These are phyloP conservation scores for Hipposideros armiger DNA, from an alignment of 2,113 vertebrate genomes.

Conservation along the genomic window DNA sequence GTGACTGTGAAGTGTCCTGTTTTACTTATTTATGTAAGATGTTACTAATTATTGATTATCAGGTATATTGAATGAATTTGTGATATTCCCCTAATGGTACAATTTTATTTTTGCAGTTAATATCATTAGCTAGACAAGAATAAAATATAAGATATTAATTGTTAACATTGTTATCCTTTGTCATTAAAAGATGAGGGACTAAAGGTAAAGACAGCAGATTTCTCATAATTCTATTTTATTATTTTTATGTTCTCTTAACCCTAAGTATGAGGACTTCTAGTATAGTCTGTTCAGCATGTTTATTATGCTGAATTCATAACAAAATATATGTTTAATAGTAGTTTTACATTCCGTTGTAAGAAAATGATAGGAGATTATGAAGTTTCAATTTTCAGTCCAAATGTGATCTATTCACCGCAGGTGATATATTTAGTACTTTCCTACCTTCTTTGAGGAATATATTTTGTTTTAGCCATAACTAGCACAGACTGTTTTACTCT, in stretches of 20 bases:
- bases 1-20: slow-evolving; percentile 76
- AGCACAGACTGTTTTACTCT: slow-evolving; percentile 46
- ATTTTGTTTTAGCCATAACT: slow-evolving; percentile 35
- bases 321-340: neutral
- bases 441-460: neutral
- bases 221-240: slow-evolving; percentile 22
- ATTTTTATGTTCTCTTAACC: neutral
- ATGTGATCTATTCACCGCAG: neutral
- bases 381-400: slow-evolving; percentile 18
- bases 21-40: slow-evolving; percentile 82
- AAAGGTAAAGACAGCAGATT: slow-evolving; percentile 3
- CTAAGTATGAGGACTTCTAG: neutral
- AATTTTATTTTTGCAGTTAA: slow-evolving; percentile 74
- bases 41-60: slow-evolving; percentile 82
- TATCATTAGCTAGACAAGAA: slow-evolving; percentile 65
- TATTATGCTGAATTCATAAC: neutral
- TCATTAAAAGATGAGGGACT: slow-evolving; percentile 64
- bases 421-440: neutral
- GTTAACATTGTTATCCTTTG: slow-evolving; percentile 68
- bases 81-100: slow-evolving; percentile 41
- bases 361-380: neutral
- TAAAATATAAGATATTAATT: slow-evolving; percentile 43
- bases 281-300: neutral
- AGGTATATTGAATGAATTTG: slow-evolving; percentile 71
- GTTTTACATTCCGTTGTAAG: neutral